Evolutionary conservation across 2,113 vertebrate genomes (phyloP).

Genomic region (Montifringilla adamsi): DNA sequence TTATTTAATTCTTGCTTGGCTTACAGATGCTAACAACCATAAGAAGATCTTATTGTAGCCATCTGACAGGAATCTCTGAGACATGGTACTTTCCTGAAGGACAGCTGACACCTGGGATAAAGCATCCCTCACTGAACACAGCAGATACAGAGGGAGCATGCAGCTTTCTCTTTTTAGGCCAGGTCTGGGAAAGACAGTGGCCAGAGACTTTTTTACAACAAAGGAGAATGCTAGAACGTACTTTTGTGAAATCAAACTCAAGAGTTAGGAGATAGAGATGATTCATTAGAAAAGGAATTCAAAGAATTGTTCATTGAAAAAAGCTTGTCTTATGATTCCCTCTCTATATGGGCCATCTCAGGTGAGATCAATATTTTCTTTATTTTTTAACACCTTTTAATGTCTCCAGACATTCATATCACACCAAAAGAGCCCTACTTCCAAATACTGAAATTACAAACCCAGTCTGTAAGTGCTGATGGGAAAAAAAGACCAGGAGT

Average conservation of each 20-base stretch:
- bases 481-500: not conserved
- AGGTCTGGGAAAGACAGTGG: not conserved
- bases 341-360: not conserved
- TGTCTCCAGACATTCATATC: not conserved
- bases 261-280: not conserved
- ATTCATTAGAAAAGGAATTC: not conserved
- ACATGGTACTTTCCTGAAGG: not conserved
- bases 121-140: not conserved
- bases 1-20: not conserved
- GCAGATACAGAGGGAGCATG: not conserved
- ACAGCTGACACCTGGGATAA: not conserved
- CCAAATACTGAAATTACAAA: not conserved
- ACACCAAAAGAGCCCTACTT: not conserved
- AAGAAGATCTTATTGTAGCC: rapidly evolving
- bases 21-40: not conserved
- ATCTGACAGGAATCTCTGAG: not conserved
- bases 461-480: not conserved
- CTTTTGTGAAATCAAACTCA: not conserved
- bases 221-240: not conserved
- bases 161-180: not conserved
- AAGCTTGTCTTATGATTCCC: not conserved
- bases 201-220: not conserved
- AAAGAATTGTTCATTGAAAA: not conserved
- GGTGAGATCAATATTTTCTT: not conserved
- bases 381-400: not conserved